Conservation (phyloP, 2,113 vertebrate genomes). For the Calidris pugnax region DNA sequence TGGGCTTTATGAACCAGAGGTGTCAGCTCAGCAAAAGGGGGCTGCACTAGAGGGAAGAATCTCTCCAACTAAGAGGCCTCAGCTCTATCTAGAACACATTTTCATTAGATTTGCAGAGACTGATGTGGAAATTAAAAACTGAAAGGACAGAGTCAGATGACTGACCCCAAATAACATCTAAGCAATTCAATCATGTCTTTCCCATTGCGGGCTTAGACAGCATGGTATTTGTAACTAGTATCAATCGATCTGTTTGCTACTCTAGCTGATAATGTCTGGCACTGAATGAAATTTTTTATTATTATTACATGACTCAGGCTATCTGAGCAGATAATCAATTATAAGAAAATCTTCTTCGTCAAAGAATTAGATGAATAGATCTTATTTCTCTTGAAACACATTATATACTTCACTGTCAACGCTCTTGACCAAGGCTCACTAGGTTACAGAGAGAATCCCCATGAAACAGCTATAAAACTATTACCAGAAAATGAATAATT, state of each 20-base stretch:
- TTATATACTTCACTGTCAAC: background rate
- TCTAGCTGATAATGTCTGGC: background rate
- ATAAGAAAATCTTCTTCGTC: background rate
- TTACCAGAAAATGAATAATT: background rate
- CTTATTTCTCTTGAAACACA: background rate
- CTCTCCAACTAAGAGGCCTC: background rate
- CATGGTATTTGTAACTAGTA: slow-evolving; percentile 28
- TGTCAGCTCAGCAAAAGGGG: background rate
- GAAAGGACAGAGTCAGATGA: slow-evolving; percentile 43
- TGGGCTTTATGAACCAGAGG: background rate
- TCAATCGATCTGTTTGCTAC: slow-evolving; percentile 17
- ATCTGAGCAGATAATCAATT: slow-evolving; percentile 7
- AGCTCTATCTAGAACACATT: background rate
- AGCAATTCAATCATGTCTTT: slow-evolving; percentile 50
- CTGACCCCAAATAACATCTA: slow-evolving; percentile 60
- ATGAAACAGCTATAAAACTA: background rate
- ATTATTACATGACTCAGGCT: slow-evolving; percentile 24
- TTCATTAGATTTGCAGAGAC: slow-evolving; percentile 7
- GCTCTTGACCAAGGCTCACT: background rate
- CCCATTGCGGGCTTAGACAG: slow-evolving; percentile 30
- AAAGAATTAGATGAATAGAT: background rate
- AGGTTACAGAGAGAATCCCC: background rate
- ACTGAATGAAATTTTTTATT: slow-evolving; percentile 11
- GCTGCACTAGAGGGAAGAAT: background rate
- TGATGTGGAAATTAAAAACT: slow-evolving; percentile 21